Conservation (phyloP, 2,113 vertebrate genomes). For the Phyllostomus discolor region DNA sequence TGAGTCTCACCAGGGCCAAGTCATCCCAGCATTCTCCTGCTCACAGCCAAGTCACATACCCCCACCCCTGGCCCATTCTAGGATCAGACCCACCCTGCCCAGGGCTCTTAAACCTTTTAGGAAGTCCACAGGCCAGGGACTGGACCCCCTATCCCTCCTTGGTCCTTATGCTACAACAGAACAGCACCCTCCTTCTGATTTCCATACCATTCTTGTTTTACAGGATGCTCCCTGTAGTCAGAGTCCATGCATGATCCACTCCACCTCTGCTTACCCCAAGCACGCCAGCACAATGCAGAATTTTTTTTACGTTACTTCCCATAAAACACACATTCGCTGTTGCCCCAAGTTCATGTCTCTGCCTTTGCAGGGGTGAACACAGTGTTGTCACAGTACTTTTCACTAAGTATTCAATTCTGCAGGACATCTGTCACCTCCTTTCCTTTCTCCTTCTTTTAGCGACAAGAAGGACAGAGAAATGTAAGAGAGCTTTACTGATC, state of each 20-base stretch:
- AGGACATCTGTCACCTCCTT: constrained; percentile 42
- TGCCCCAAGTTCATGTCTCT: not conserved
- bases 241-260: not conserved
- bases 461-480: constrained; percentile 29
- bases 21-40: not conserved
- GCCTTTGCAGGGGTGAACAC: not conserved
- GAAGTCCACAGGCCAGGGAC: not conserved
- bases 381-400: not conserved
- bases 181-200: not conserved
- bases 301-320: not conserved
- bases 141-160: not conserved
- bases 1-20: not conserved
- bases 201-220: not conserved
- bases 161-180: not conserved
- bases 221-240: not conserved
- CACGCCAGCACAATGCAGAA: not conserved
- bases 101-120: not conserved
- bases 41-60: not conserved
- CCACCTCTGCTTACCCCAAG: not conserved
- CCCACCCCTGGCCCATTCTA: not conserved
- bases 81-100: not conserved
- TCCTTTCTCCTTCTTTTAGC: not conserved
- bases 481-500: constrained; percentile 48
- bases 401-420: not conserved
- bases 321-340: not conserved